Conservation (phyloP, 2,113 vertebrate species). For the Macquaria ambigua region DNA sequence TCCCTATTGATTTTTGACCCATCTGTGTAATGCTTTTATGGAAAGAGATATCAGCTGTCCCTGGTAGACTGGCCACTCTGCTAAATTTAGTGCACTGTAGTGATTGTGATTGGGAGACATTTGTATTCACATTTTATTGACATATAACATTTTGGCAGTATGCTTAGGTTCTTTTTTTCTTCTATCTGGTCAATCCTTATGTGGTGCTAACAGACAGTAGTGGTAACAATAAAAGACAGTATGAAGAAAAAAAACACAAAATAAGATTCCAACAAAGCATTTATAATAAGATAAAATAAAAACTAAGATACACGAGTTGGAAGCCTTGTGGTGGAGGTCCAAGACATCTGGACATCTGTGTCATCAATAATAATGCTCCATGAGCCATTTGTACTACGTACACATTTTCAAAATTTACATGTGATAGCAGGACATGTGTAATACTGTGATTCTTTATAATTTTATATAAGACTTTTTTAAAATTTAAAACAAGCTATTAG, state of each 20-base stretch:
- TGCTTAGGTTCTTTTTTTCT: neutral
- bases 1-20: constrained; percentile 45
- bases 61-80: neutral
- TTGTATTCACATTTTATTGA: no score
- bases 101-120: no score
- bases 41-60: constrained; percentile 24
- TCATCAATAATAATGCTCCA: neutral
- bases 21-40: constrained; percentile 15
- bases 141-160: neutral
- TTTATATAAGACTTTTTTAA: neutral
- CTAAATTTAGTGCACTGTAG: constrained; percentile 31
- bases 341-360: neutral
- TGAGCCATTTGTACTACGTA: neutral
- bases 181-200: neutral
- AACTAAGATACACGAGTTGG: neutral
- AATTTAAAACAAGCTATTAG: neutral
- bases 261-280: neutral
- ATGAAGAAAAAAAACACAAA: neutral
- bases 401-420: neutral
- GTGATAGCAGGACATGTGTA: neutral
- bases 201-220: neutral
- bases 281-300: neutral
- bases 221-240: neutral
- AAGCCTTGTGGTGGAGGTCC: neutral
- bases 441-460: neutral